A percentile compares a stretch with the other conserved stretches of the same genome.
Conservation (phyloP, 2,113 vertebrate genomes). For the Mus spicilegus region DNA sequence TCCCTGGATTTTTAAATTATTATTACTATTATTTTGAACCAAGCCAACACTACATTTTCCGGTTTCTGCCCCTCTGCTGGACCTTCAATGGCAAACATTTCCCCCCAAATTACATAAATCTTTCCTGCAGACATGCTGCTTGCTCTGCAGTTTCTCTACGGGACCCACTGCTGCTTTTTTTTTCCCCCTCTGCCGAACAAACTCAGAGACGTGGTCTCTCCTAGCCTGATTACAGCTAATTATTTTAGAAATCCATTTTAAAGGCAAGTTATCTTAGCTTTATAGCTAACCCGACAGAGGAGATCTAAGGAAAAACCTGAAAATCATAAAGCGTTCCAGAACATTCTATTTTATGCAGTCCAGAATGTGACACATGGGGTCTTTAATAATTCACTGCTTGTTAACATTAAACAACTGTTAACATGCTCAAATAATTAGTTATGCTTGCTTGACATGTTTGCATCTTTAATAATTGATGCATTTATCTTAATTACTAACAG, state of each 20-base stretch:
- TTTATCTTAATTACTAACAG: conserved; percentile 99
- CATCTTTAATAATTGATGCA: conserved; percentile 99
- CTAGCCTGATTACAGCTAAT: conserved; percentile 84
- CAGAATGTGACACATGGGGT: conserved; percentile 93
- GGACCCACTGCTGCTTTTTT: conserved; percentile 28
- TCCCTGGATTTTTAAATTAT: background rate
- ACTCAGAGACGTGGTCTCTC: conserved; percentile 78
- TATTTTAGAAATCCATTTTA: conserved; percentile 87
- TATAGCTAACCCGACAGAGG: conserved; percentile 84
- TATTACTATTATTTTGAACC: background rate
- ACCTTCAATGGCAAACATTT: conserved; percentile 74
- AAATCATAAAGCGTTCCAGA: conserved; percentile 89
- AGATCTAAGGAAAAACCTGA: conserved; percentile 88
- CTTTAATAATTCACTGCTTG: conserved; percentile 99
- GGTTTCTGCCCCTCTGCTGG: conserved; percentile 67
- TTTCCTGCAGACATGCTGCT: background rate
- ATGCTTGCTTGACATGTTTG: conserved; percentile 99
- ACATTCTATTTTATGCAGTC: conserved; percentile 93
- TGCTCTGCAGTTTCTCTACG: conserved; percentile 65
- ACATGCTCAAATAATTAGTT: conserved; percentile 99
- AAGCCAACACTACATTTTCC: conserved; percentile 39
- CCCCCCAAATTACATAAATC: conserved; percentile 15
- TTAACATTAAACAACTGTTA: conserved; percentile 99
- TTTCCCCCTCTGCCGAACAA: conserved; percentile 35
- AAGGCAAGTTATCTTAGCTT: conserved; percentile 87